phyloP scores from a whole-genome alignment of 2,888 invertebrate genomes.

The Pomacea canaliculata region DNA sequence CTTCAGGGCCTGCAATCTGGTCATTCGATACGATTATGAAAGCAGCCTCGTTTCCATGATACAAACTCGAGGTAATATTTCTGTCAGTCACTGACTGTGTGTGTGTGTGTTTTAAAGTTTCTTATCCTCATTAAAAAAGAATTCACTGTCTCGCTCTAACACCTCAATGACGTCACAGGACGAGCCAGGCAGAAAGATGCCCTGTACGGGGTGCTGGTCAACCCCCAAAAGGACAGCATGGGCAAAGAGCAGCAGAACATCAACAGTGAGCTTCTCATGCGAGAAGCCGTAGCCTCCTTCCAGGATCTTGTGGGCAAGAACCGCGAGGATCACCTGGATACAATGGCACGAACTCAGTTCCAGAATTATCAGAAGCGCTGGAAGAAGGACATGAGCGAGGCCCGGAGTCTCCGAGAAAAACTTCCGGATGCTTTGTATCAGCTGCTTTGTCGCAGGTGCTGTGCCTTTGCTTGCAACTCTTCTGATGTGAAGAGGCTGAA shows the following conservation, averaged over 20 bases:
- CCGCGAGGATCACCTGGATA: not conserved
- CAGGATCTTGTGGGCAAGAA: not conserved
- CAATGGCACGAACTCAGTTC: not conserved
- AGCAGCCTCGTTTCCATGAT: constrained; percentile 25
- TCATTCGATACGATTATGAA: constrained; percentile 21
- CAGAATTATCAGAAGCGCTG: constrained; percentile 11
- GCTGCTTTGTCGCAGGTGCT: constrained; percentile 8
- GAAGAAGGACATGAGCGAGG: not conserved
- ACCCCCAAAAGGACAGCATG: not conserved
- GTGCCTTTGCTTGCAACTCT: constrained; percentile 4
- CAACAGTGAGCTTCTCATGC: constrained; percentile 13
- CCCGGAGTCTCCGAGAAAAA: not conserved
- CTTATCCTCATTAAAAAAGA: too few species aligned
- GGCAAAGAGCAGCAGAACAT: constrained; percentile 11
- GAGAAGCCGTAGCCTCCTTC: not conserved
- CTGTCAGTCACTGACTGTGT: not conserved
- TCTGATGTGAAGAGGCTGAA: constrained; percentile 2
- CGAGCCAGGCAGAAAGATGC: constrained; percentile 12
- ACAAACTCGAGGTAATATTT: constrained; percentile 11
- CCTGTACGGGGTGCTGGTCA: constrained; percentile 7
- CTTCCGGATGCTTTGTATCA: not conserved
- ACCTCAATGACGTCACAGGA: not conserved
- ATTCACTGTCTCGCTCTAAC: not conserved
- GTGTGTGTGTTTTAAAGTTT: not conserved
- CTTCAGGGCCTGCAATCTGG: constrained; percentile 22